Conservation (phyloP, 2,888 invertebrate genomes). For the Sussaba pulchella region DNA sequence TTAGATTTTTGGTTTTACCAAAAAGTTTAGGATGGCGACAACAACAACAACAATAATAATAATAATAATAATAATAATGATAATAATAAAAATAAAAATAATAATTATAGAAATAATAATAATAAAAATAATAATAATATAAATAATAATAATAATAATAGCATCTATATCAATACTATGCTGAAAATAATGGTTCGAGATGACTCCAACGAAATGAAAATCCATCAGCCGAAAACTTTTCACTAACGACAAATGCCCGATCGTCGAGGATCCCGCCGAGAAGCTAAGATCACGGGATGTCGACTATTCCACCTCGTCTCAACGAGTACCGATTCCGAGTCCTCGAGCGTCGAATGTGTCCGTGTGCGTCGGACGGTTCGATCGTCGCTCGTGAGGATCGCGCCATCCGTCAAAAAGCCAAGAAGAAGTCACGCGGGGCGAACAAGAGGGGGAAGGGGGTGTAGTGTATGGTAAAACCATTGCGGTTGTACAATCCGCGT, state of each 20-base stretch:
- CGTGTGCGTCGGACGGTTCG: not conserved
- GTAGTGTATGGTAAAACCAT: not conserved
- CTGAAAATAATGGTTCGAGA: too few species aligned
- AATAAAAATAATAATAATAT: too few species aligned
- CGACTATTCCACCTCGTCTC: not conserved
- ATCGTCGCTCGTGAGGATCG: slow-evolving; percentile 32
- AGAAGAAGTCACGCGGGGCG: slow-evolving; percentile 53
- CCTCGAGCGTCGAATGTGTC: slow-evolving; percentile 51
- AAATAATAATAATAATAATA: too few species aligned
- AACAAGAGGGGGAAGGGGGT: too few species aligned
- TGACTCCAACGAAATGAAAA: not conserved
- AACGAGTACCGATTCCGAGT: slow-evolving; percentile 36
- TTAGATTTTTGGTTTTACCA: too few species aligned
- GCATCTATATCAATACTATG: too few species aligned
- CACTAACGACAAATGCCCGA: not conserved
- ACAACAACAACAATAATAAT: too few species aligned
- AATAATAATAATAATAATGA: too few species aligned
- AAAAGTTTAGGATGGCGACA: too few species aligned
- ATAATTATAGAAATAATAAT: too few species aligned
- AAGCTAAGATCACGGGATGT: slow-evolving; percentile 27
- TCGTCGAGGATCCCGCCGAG: slow-evolving; percentile 21
- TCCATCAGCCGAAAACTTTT: not conserved
- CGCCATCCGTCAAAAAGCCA: slow-evolving; percentile 30
- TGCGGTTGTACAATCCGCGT: slow-evolving; percentile 38
- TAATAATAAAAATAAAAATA: too few species aligned